Evolutionary conservation across 2,113 vertebrate genomes (phyloP), one percentile per base, ranked within the genome.

Genomic region (Herpailurus yagouaroundi): DNA sequence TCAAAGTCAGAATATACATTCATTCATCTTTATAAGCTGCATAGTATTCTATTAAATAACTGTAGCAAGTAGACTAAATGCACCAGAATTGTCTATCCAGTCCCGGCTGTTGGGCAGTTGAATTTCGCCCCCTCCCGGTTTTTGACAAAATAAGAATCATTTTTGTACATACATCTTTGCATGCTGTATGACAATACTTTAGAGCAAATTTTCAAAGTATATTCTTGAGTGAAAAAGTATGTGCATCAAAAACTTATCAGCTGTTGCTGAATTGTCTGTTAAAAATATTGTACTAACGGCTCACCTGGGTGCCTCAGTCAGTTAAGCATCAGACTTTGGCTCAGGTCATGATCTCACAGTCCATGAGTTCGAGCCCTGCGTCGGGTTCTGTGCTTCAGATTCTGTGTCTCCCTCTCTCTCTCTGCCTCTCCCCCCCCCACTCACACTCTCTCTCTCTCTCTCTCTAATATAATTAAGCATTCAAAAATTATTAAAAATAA

Each of bases 401-500:
- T 60, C 57, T 60, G 21, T 60, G 57, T 60, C 21, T 25, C 1
- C 21, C 57, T 60, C 57, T 60, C 55, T 60, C 19, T 21, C 57
- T 60, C 57, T 60, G 57, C 57, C 21, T 8, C 23, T 60, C 8
- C 57, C 8, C 18, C 7, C 6, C 21, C 23, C n/a, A n/a, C n/a
- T n/a, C n/a, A n/a, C n/a, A n/a, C 0, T 55, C 57, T 21, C 55
- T 57, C 55, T 57, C 19, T 57, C 55, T 57, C 57, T 60, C 57
- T 60, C 57, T 60, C 57, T 60, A 23, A 60, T 60, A 60, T 60
- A 60, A 60, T 60, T 60, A 60, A 25, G 23, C 16, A 68, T 87
- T 92, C 82, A 89, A 82, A 86, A n/a, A 95, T 11, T 80, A 73
- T 68, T 95, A 41, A 94, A 89, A 93, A 66, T 74, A 13, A 4